These are phyloP conservation scores for Spicauda simplicius DNA, from an alignment of 2,888 invertebrate genomes.

Conservation along the genomic window DNA sequence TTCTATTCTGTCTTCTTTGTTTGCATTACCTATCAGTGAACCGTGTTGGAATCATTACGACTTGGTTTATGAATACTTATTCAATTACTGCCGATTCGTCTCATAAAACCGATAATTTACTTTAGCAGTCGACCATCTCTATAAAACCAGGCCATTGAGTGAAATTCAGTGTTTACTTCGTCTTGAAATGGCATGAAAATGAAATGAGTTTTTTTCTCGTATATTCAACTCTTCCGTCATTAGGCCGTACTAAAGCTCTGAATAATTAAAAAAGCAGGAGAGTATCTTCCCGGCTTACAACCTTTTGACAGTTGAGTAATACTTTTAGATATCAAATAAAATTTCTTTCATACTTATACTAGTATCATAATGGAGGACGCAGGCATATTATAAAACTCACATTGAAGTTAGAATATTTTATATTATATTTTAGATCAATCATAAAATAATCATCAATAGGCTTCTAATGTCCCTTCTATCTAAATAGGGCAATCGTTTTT, in stretches of 20 bases:
- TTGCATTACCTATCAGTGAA: too few relatives aligned
- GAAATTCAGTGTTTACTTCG: conserved; percentile 4
- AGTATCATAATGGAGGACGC: too few relatives aligned
- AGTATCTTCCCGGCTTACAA: neutral
- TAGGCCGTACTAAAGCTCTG: conserved; percentile 5
- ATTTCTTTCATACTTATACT: too few relatives aligned
- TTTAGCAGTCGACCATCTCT: neutral
- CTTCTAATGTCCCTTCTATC: too few relatives aligned
- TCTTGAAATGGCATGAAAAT: conserved; percentile 9
- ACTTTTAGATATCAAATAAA: too few relatives aligned
- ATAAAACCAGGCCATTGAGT: neutral
- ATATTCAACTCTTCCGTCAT: conserved; percentile 12
- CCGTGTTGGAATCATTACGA: neutral
- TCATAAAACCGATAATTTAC: neutral
- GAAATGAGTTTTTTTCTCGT: conserved; percentile 20
- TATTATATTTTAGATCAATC: too few relatives aligned
- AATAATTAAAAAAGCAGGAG: conserved; percentile 25
- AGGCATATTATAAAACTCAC: too few relatives aligned
- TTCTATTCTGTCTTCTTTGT: too few relatives aligned
- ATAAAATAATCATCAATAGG: too few relatives aligned
- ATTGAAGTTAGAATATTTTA: too few relatives aligned
- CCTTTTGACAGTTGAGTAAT: too few relatives aligned
- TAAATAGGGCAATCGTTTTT: too few relatives aligned
- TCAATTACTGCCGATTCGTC: neutral
- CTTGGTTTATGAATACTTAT: neutral